Evolutionary conservation across 2,797 vertebrate species (phyloP).

Genomic region (Lutjanus argentimaculatus): DNA sequence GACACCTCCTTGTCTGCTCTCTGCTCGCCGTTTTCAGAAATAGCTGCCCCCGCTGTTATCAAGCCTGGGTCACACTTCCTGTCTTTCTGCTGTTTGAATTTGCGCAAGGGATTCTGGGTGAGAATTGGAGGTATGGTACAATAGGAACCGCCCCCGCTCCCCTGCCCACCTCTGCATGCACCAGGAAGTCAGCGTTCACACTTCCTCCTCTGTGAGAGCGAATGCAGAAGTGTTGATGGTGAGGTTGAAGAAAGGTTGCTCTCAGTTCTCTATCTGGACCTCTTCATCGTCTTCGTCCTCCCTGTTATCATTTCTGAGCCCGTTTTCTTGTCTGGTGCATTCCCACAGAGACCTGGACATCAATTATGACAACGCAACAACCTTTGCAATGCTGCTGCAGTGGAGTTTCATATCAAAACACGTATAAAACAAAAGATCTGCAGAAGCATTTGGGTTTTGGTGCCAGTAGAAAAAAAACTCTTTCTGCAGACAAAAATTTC

Average conservation of each 20-base stretch:
- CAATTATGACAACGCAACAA: not conserved
- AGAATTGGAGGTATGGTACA: not conserved
- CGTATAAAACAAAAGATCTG: not conserved
- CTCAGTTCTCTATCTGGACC: constrained; percentile 63
- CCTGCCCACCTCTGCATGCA: constrained; percentile 20
- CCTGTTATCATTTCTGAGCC: not conserved
- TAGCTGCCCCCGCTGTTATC: constrained; percentile 75
- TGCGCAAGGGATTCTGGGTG: constrained; percentile 62
- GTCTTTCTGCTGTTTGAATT: constrained; percentile 65
- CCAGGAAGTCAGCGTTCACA: constrained; percentile 78
- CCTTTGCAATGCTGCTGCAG: not conserved
- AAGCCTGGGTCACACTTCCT: constrained; percentile 78
- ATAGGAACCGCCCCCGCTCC: not conserved
- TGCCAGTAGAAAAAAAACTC: not conserved
- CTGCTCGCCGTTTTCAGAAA: constrained; percentile 58
- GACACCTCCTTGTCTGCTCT: constrained; percentile 74
- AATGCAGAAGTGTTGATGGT: constrained; percentile 78
- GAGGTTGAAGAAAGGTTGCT: constrained; percentile 36
- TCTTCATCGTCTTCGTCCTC: constrained; percentile 33
- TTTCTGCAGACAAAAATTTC: not conserved
- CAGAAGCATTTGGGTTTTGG: not conserved
- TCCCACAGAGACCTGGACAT: not conserved
- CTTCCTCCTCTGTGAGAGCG: constrained; percentile 70
- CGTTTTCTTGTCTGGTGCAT: not conserved
- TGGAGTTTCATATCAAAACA: not conserved